Conservation (phyloP, 2,888 invertebrate species). For the Pherbina coryleti region DNA sequence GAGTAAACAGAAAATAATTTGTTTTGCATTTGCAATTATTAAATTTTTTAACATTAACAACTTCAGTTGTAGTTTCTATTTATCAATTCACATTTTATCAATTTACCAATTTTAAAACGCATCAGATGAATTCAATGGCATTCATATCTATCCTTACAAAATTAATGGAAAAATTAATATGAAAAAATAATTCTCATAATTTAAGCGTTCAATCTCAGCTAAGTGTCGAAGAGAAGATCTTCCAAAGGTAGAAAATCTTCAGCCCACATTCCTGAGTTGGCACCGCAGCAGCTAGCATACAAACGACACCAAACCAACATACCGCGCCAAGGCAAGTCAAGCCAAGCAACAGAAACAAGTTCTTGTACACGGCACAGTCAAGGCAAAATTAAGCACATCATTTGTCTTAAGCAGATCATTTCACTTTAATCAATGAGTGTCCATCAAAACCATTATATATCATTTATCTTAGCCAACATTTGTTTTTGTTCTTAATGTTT, state of each 20-base stretch:
- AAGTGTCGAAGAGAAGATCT: too few relatives aligned
- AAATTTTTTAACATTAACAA: too few relatives aligned
- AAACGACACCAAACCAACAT: neutral
- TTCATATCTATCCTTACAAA: too few relatives aligned
- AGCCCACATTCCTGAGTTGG: neutral
- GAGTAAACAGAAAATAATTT: too few relatives aligned
- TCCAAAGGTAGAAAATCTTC: neutral
- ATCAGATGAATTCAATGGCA: too few relatives aligned
- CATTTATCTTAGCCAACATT: slow-evolving; percentile 43
- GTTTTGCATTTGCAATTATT: too few relatives aligned
- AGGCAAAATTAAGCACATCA: slow-evolving; percentile 35
- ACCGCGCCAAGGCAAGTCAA: neutral
- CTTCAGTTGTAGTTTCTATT: too few relatives aligned
- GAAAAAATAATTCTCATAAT: too few relatives aligned
- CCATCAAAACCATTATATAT: slow-evolving; percentile 34
- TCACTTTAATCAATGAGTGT: slow-evolving; percentile 45
- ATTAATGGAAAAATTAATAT: too few relatives aligned
- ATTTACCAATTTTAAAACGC: too few relatives aligned
- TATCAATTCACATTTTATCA: too few relatives aligned
- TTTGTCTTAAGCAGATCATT: slow-evolving; percentile 38
- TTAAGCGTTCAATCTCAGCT: too few relatives aligned
- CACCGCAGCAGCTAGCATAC: neutral
- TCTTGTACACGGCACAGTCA: slow-evolving; percentile 29
- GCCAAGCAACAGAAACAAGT: slow-evolving; percentile 13
- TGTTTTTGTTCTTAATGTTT: slow-evolving; percentile 4